Percentiles rank a stretch among this genome's conserved stretches.
Conservation (phyloP, 2,888 invertebrate species). For the Smittia aterrima region DNA sequence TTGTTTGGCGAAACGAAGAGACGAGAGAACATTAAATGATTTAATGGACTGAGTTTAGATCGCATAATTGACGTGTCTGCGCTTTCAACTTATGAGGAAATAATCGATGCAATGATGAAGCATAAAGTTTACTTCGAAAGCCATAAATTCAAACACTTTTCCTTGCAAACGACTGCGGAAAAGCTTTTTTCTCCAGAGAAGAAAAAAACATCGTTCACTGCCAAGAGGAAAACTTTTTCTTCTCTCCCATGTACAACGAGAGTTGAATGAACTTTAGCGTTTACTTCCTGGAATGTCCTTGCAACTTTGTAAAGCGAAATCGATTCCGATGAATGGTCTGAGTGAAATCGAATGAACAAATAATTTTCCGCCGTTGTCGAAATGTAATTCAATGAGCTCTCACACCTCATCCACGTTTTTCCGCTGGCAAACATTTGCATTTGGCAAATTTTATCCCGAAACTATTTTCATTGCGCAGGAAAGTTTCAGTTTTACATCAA, state of each 20-base stretch:
- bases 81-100: not conserved
- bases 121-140: too few relatives aligned
- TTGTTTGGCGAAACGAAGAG: not conserved
- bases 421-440: not conserved
- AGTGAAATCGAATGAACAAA: not conserved
- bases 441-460: not conserved
- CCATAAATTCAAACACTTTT: too few relatives aligned
- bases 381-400: too few relatives aligned
- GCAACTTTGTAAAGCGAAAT: not conserved
- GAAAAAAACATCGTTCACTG: not conserved
- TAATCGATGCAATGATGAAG: too few relatives aligned
- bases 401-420: not conserved
- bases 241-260: not conserved
- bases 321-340: not conserved
- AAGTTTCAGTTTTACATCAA: not conserved
- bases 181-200: not conserved
- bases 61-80: not conserved
- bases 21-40: not conserved
- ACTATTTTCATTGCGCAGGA: not conserved
- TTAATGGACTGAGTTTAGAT: not conserved
- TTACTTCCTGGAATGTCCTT: constrained; percentile 26
- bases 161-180: not conserved
- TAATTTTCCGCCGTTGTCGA: not conserved
- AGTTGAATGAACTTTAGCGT: not conserved
- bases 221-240: not conserved